phyloP scores from a whole-genome alignment of 2,888 invertebrate genomes.

The Eupsilia transversa region DNA sequence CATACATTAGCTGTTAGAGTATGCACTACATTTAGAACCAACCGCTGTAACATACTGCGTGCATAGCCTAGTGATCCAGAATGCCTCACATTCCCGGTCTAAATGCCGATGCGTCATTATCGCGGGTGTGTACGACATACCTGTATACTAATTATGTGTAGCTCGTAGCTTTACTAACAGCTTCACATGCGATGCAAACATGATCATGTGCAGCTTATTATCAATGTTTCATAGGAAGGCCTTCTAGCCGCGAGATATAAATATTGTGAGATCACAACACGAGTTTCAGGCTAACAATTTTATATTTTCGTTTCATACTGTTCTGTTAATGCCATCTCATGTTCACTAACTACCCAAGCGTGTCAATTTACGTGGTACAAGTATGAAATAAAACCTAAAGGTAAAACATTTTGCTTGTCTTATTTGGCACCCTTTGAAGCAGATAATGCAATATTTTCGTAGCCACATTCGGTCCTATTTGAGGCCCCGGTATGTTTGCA shows the following conservation, averaged over 20 bases:
- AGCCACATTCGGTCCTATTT: constrained; percentile 15
- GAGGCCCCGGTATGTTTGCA: constrained; percentile 48
- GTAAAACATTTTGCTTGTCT: constrained; percentile 10
- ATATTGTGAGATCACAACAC: too few relatives aligned
- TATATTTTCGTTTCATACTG: too few relatives aligned
- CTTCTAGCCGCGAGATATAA: too few relatives aligned
- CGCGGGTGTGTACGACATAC: constrained; percentile 21
- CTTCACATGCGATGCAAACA: background rate
- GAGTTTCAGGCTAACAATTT: background rate
- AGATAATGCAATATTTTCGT: constrained; percentile 39
- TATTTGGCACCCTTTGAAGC: constrained; percentile 29
- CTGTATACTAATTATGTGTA: constrained; percentile 34
- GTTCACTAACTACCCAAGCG: background rate
- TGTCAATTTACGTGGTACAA: background rate
- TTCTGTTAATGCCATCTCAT: background rate
- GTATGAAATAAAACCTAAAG: background rate
- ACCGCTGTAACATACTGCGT: constrained; percentile 3
- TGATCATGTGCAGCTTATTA: background rate
- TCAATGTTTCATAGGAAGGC: background rate
- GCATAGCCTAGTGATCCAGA: constrained; percentile 14
- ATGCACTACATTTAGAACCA: background rate
- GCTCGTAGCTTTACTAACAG: constrained; percentile 8
- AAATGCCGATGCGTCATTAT: constrained; percentile 55
- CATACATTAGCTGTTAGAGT: constrained; percentile 3
- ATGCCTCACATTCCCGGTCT: constrained; percentile 56